Evolutionary conservation across 2,888 invertebrate species (phyloP).

Genomic region (Octonoba sinensis): DNA sequence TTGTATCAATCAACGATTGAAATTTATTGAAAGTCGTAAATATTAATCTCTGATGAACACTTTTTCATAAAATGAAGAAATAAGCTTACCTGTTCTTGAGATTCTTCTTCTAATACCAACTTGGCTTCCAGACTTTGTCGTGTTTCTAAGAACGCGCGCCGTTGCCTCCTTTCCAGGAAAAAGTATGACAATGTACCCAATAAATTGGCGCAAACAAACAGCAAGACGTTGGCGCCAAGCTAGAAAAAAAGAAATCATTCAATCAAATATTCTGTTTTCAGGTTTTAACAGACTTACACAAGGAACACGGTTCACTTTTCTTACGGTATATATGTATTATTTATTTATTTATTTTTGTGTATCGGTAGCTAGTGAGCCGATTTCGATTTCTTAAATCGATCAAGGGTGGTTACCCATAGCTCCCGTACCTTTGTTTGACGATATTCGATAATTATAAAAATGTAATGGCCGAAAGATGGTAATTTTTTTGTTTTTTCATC

Average conservation of each 20-base stretch:
- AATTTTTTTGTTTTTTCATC: too few species aligned
- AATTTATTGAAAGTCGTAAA: too few species aligned
- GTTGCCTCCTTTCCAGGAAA: constrained; percentile 86
- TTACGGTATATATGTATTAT: not conserved
- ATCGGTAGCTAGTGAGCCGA: too few species aligned
- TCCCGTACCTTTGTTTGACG: too few species aligned
- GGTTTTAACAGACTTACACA: not conserved
- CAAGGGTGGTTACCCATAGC: too few species aligned
- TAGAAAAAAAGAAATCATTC: constrained; percentile 69
- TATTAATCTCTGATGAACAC: too few species aligned
- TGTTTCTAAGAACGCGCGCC: constrained; percentile 89
- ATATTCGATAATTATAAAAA: too few species aligned
- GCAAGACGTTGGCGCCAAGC: constrained; percentile 81
- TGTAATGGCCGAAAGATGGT: too few species aligned
- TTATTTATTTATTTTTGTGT: too few species aligned
- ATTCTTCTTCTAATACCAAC: constrained; percentile 92
- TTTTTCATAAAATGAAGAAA: too few species aligned
- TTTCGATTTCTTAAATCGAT: too few species aligned
- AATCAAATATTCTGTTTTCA: not conserved
- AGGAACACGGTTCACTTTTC: not conserved
- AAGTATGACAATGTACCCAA: constrained; percentile 83
- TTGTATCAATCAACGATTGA: too few species aligned
- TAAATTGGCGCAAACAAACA: constrained; percentile 80
- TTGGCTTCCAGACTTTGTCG: constrained; percentile 91
- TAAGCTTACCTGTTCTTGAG: constrained; percentile 89